Evolutionary conservation across 2,113 vertebrate species (phyloP).

Genomic region (Heptranchias perlo): DNA sequence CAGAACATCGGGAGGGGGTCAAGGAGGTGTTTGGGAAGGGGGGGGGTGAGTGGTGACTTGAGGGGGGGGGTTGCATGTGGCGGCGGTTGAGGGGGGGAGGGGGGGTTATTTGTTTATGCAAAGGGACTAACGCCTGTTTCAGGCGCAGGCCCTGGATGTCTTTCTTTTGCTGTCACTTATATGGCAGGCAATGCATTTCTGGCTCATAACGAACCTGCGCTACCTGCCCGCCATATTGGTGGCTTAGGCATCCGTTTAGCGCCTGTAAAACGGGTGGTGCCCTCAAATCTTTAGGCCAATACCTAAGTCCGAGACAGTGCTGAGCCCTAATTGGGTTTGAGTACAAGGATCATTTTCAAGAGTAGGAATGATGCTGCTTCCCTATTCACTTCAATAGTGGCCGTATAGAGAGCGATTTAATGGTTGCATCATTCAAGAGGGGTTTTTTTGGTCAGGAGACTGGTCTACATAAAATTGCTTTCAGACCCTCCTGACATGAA

Average conservation of each 20-base stretch:
- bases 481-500: conserved; percentile 3
- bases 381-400: background rate
- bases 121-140: no score
- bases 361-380: background rate
- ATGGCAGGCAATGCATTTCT: background rate
- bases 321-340: background rate
- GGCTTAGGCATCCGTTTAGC: background rate
- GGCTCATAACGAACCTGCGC: background rate
- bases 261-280: background rate
- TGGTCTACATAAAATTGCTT: background rate
- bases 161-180: background rate
- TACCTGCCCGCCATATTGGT: background rate
- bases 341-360: background rate
- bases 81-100: background rate
- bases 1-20: no score
- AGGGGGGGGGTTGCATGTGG: background rate
- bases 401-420: background rate
- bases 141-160: no score
- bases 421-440: background rate
- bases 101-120: no score
- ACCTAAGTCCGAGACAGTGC: background rate
- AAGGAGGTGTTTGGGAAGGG: background rate
- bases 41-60: background rate
- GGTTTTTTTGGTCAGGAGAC: conserved; percentile 8
- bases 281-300: background rate